phyloP scores from a whole-genome alignment of 2,888 invertebrate species.

The Thera britannica region DNA sequence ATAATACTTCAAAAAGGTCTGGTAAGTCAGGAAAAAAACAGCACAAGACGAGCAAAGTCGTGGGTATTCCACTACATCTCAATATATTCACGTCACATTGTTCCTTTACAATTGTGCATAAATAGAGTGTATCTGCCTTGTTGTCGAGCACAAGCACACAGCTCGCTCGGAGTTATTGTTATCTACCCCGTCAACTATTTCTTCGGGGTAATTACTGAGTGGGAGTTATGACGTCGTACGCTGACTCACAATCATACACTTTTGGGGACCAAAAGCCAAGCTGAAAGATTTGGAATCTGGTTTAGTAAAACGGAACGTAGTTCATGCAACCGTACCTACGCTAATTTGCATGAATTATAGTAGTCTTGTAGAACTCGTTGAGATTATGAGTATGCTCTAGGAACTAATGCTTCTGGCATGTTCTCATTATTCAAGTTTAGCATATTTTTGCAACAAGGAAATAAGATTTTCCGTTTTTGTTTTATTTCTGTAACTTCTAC shows the following conservation, averaged over 20 bases:
- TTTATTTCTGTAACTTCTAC: constrained; percentile 15
- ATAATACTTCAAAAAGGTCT: no score
- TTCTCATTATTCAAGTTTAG: background rate
- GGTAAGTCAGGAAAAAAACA: background rate
- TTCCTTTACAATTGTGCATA: constrained; percentile 14
- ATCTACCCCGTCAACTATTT: constrained; percentile 8
- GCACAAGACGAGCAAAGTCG: background rate
- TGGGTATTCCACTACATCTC: background rate
- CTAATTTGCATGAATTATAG: no score
- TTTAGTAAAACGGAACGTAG: no score
- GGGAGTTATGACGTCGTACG: background rate
- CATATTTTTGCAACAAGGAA: background rate
- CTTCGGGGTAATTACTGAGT: constrained; percentile 8
- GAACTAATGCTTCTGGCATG: no score
- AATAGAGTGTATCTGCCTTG: constrained; percentile 11
- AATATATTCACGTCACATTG: constrained; percentile 10
- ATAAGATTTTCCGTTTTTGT: background rate
- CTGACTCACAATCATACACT: background rate
- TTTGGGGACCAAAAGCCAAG: background rate
- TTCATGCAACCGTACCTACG: no score
- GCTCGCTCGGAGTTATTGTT: constrained; percentile 13
- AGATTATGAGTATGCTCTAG: no score
- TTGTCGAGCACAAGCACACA: constrained; percentile 20
- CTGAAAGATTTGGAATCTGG: background rate
- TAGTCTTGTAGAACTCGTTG: no score